A percentile compares a stretch with the other conserved stretches of the same genome.
Evolutionary conservation across 2,797 vertebrate genomes (phyloP).

Genomic region (Characodon lateralis): DNA sequence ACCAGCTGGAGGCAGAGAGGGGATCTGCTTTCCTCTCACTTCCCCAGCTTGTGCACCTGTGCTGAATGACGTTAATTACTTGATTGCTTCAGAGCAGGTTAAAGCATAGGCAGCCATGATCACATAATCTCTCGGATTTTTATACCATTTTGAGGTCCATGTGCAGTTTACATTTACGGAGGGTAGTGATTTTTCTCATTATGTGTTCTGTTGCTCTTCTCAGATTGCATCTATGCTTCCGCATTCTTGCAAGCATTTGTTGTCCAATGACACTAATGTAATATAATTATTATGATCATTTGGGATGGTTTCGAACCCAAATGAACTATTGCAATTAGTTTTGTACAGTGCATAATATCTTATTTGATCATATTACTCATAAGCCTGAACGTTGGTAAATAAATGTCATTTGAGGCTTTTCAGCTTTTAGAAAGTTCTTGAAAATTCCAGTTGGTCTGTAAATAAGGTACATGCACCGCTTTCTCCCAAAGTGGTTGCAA

Average conservation of each 20-base stretch:
- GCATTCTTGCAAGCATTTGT: neutral
- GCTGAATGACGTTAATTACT: conserved; percentile 62
- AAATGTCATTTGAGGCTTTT: conserved; percentile 9
- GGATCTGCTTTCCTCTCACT: conserved; percentile 28
- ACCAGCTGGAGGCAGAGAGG: conserved; percentile 59
- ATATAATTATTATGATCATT: too few species aligned
- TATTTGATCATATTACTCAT: neutral
- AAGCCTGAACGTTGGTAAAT: conserved; percentile 8
- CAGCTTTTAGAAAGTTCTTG: neutral
- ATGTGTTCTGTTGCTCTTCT: neutral
- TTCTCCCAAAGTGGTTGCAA: conserved; percentile 28
- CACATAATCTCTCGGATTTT: conserved; percentile 18
- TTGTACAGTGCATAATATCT: neutral
- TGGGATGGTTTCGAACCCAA: neutral
- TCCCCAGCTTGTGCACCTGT: conserved; percentile 64
- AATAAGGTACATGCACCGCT: neutral
- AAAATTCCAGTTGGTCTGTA: conserved; percentile 2
- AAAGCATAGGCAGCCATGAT: conserved; percentile 41
- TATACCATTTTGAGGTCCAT: neutral
- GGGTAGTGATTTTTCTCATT: neutral
- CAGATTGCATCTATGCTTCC: neutral
- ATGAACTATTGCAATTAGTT: neutral
- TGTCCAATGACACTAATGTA: neutral
- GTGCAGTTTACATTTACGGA: conserved; percentile 11
- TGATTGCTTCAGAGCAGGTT: conserved; percentile 62